These are phyloP conservation scores for Trialeurodes vaporariorum DNA, from an alignment of 1,140 invertebrate species.

Conservation along the genomic window DNA sequence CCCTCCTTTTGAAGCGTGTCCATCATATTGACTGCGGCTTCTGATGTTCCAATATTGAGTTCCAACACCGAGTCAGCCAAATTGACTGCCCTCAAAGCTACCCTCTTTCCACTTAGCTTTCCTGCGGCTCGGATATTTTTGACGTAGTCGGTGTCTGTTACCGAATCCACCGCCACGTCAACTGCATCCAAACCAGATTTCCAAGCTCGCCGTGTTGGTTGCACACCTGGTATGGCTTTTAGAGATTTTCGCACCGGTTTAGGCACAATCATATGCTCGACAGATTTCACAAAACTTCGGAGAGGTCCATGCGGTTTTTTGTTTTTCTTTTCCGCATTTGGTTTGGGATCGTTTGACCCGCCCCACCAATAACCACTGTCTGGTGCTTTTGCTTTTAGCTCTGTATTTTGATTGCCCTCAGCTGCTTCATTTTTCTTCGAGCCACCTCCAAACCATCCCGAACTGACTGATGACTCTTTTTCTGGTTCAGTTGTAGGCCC, in stretches of 20 bases:
- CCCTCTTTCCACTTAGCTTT: neutral
- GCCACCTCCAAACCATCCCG: neutral
- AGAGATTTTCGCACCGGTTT: neutral
- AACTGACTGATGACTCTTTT: too few relatives aligned
- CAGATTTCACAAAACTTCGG: neutral
- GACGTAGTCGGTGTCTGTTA: neutral
- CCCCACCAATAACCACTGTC: too few relatives aligned
- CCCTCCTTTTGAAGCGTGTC: neutral
- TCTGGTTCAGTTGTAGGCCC: too few relatives aligned
- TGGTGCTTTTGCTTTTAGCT: neutral
- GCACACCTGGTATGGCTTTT: neutral
- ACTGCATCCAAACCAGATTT: neutral
- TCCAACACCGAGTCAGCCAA: neutral
- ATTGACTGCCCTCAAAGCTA: neutral
- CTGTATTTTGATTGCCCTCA: too few relatives aligned
- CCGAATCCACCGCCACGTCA: neutral
- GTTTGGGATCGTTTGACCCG: too few relatives aligned
- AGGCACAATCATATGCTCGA: neutral
- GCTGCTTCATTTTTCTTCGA: too few relatives aligned
- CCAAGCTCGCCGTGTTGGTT: neutral
- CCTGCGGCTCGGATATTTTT: neutral
- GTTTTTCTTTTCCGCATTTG: too few relatives aligned
- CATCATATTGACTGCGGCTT: neutral
- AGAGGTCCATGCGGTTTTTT: neutral
- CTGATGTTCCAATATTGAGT: neutral